Percentiles rank a stretch among this genome's conserved stretches.
These are phyloP conservation scores for Thera britannica DNA, from an alignment of 2,888 invertebrate genomes.

Conservation along the genomic window DNA sequence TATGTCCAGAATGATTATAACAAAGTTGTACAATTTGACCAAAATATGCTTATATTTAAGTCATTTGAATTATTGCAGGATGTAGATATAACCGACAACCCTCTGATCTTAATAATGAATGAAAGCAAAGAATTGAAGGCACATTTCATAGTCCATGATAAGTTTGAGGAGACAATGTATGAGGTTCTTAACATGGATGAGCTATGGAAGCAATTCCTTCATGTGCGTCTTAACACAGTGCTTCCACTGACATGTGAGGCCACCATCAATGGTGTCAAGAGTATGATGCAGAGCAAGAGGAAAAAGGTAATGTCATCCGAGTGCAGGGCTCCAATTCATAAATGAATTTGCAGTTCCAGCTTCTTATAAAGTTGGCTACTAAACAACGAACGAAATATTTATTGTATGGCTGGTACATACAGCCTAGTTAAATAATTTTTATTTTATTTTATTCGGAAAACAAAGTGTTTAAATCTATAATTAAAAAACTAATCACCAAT, in stretches of 20 bases:
- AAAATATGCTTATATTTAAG: neutral
- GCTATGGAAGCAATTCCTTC: slow-evolving; percentile 88
- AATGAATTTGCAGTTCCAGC: neutral
- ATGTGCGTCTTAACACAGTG: slow-evolving; percentile 87
- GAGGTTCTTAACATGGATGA: slow-evolving; percentile 86
- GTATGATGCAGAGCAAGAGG: slow-evolving; percentile 86
- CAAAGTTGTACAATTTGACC: no score
- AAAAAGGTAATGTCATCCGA: slow-evolving; percentile 81
- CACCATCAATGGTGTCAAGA: slow-evolving; percentile 84
- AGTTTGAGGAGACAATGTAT: slow-evolving; percentile 87
- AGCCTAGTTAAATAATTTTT: no score
- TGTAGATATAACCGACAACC: slow-evolving; percentile 92
- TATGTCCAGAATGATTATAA: no score
- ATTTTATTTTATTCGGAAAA: no score
- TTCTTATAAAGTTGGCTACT: neutral
- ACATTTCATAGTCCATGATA: slow-evolving; percentile 89
- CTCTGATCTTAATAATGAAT: slow-evolving; percentile 86
- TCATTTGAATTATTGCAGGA: slow-evolving; percentile 70
- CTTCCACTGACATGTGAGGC: slow-evolving; percentile 87
- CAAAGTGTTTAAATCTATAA: no score
- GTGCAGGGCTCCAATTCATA: no score
- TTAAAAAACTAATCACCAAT: no score
- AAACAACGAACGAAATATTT: no score
- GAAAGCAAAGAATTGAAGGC: slow-evolving; percentile 84
- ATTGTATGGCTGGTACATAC: no score